phyloP scores from a whole-genome alignment of 2,113 vertebrate genomes.

The Neopipo cinnamomea region DNA sequence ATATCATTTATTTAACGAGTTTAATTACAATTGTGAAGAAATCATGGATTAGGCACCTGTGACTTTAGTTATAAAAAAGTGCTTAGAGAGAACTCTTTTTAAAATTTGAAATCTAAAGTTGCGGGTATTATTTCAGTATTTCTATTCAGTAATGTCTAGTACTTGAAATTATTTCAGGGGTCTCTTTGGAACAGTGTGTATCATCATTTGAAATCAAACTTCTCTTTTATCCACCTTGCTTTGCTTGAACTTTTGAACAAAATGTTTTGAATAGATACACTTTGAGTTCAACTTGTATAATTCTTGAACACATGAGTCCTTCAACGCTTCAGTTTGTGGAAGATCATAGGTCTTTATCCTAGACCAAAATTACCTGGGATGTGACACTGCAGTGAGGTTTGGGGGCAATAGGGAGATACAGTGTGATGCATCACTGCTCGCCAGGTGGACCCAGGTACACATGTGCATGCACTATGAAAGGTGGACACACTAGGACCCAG shows the following conservation, averaged over 20 bases:
- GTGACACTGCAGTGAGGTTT: neutral
- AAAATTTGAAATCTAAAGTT: neutral
- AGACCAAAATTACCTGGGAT: neutral
- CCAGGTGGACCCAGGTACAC: neutral
- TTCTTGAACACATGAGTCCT: neutral
- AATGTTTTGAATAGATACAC: neutral
- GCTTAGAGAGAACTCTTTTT: neutral
- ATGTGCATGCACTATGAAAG: neutral
- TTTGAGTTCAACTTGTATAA: neutral
- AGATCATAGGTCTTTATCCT: neutral
- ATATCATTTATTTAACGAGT: conserved; percentile 9
- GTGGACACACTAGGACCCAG: neutral
- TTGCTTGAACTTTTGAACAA: neutral
- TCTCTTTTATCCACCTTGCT: neutral
- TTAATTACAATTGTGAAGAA: conserved; percentile 41
- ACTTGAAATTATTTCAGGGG: neutral
- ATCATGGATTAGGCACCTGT: neutral
- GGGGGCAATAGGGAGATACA: neutral
- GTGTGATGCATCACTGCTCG: neutral
- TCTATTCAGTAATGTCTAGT: neutral
- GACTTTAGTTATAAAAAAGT: neutral
- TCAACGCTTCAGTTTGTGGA: neutral
- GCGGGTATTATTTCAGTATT: neutral
- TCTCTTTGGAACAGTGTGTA: neutral
- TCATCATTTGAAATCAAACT: neutral